Percentiles rank a stretch among this genome's conserved stretches.
phyloP scores from a whole-genome alignment of 2,797 vertebrate species.

The Gymnothorax javanicus region DNA sequence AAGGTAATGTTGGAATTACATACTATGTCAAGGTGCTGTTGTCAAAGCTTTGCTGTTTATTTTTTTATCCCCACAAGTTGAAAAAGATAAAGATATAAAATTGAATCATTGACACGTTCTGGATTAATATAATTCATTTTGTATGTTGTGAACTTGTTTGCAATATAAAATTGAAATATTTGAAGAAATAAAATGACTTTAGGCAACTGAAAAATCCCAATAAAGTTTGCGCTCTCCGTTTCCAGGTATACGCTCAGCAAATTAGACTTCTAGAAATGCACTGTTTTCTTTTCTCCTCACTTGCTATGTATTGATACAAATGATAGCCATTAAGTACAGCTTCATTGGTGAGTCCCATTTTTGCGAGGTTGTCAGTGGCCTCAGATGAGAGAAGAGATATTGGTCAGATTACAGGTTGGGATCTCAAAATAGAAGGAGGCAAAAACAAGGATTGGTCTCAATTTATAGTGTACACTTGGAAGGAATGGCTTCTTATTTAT shows the following conservation, averaged over 20 bases:
- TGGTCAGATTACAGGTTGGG: background rate
- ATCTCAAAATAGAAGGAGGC: background rate
- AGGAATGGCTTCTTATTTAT: background rate
- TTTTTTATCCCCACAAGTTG: constrained; percentile 87
- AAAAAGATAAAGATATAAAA: constrained; percentile 74
- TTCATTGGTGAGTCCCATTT: background rate
- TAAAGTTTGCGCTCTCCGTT: constrained; percentile 78
- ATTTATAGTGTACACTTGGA: background rate
- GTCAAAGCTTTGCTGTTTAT: constrained; percentile 98
- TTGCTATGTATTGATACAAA: background rate
- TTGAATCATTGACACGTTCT: constrained; percentile 86
- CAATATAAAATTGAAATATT: constrained; percentile 95
- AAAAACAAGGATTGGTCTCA: background rate
- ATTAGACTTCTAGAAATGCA: background rate
- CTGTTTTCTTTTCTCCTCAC: background rate
- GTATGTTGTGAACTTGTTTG: constrained; percentile 98
- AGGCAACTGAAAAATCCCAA: constrained; percentile 89
- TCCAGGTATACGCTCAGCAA: constrained; percentile 56
- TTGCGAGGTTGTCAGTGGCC: background rate
- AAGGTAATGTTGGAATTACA: constrained; percentile 98
- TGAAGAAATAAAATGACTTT: constrained; percentile 90
- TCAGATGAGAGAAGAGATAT: background rate
- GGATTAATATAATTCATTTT: constrained; percentile 90
- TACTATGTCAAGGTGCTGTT: constrained; percentile 99
- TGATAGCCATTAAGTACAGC: background rate